A percentile compares a stretch with the other conserved stretches of the same genome.
Evolutionary conservation across 2,797 vertebrate species (phyloP).

Genomic region (Liparis tanakae): DNA sequence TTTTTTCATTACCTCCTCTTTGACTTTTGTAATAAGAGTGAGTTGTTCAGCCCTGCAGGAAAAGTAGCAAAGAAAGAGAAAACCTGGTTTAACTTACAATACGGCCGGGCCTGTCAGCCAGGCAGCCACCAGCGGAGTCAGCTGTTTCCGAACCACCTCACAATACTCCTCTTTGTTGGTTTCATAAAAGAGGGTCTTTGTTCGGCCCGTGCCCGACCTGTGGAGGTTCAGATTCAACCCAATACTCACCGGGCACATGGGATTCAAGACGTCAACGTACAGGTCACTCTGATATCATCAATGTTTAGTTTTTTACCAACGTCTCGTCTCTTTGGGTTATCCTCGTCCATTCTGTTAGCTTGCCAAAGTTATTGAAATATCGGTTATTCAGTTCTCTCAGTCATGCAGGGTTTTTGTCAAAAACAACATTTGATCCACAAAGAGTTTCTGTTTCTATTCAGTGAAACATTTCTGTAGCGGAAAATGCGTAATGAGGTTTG

Average conservation of each 20-base stretch:
- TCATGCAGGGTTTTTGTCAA: constrained; percentile 10
- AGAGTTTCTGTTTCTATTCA: constrained; percentile 1
- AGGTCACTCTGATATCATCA: constrained; percentile 43
- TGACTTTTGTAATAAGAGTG: constrained; percentile 61
- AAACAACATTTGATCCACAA: constrained; percentile 17
- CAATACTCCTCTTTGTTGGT: constrained; percentile 78
- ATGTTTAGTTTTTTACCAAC: constrained; percentile 26
- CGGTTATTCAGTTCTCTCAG: constrained; percentile 24
- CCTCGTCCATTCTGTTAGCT: constrained; percentile 10
- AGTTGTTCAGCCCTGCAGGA: constrained; percentile 44
- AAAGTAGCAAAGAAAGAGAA: constrained; percentile 44
- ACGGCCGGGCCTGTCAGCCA: constrained; percentile 61
- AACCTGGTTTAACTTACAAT: constrained; percentile 59
- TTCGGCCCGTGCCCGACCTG: constrained; percentile 61
- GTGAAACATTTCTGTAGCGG: constrained; percentile 14
- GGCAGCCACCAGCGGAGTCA: constrained; percentile 71
- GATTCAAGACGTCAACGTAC: constrained; percentile 50
- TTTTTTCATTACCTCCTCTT: constrained; percentile 63
- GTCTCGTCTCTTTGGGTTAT: constrained; percentile 23
- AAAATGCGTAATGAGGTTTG: not conserved
- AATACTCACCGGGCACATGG: constrained; percentile 39
- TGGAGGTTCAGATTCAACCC: constrained; percentile 32
- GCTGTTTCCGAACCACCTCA: constrained; percentile 70
- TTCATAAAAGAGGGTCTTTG: constrained; percentile 75
- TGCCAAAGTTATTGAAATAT: constrained; percentile 10